Percentiles rank a stretch among this genome's conserved stretches.
Conservation (phyloP, 1,140 invertebrate genomes). For the Planococcus citri region DNA sequence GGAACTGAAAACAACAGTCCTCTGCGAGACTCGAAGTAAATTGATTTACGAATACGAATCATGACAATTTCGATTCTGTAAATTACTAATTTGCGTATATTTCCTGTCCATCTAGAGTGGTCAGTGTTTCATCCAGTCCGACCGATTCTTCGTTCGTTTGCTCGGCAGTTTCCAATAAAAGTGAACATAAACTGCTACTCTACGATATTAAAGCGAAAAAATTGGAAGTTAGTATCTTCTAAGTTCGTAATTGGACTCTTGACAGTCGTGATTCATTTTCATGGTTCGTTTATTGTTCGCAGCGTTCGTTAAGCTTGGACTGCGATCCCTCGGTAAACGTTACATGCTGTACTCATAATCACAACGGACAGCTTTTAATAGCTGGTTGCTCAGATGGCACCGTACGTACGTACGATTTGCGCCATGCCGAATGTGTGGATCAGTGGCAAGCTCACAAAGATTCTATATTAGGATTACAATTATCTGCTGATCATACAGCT, state of each 20-base stretch:
- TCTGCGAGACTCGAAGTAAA: slow-evolving; percentile 28
- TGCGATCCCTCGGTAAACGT: slow-evolving; percentile 21
- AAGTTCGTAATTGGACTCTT: too few relatives aligned
- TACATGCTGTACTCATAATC: slow-evolving; percentile 46
- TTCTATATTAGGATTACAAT: slow-evolving; percentile 26
- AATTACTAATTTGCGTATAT: slow-evolving; percentile 17
- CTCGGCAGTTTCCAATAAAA: slow-evolving; percentile 36
- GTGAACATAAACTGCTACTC: slow-evolving; percentile 40
- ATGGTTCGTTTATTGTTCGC: slow-evolving; percentile 19
- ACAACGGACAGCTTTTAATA: slow-evolving; percentile 51
- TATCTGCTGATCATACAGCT: slow-evolving; percentile 29
- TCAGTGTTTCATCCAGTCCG: slow-evolving; percentile 43
- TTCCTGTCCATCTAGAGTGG: slow-evolving; percentile 40
- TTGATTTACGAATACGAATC: not conserved
- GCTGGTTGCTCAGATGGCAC: slow-evolving; percentile 48
- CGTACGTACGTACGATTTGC: slow-evolving; percentile 44
- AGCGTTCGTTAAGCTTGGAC: slow-evolving; percentile 4
- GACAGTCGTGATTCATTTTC: slow-evolving; percentile 15
- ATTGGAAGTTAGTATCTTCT: slow-evolving; percentile 37
- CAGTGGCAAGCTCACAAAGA: slow-evolving; percentile 30
- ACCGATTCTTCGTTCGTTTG: slow-evolving; percentile 45
- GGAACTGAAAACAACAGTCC: slow-evolving; percentile 33
- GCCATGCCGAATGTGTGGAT: slow-evolving; percentile 45
- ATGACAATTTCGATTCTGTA: not conserved
- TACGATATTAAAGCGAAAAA: slow-evolving; percentile 51